phyloP scores from a whole-genome alignment of 64 coral and sea anemone species.

The Montipora efflorescens region DNA sequence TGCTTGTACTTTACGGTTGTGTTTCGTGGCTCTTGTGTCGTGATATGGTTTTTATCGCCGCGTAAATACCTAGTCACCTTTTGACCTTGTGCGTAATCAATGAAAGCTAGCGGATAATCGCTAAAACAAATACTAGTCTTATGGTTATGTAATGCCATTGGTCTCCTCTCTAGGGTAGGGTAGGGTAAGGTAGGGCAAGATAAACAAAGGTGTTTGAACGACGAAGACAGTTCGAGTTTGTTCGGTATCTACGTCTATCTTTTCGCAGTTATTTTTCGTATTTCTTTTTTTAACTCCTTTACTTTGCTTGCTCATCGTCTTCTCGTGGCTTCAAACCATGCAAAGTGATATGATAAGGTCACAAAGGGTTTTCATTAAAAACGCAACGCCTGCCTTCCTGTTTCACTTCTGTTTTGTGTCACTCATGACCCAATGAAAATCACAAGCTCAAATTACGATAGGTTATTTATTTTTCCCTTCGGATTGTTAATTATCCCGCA shows the following conservation, averaged over 20 bases:
- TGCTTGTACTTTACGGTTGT: not conserved
- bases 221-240: no score
- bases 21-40: not conserved
- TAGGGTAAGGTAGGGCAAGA: not conserved
- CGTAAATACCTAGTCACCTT: not conserved
- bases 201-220: no score
- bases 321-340: no score
- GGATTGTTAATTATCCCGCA: not conserved
- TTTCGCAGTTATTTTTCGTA: not conserved
- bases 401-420: not conserved
- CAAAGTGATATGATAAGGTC: no score
- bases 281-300: not conserved
- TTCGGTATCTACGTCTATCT: no score
- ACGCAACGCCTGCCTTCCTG: not conserved
- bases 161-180: not conserved
- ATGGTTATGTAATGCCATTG: not conserved
- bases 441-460: not conserved
- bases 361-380: not conserved
- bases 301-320: not conserved
- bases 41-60: not conserved
- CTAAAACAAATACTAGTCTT: constrained; percentile 13
- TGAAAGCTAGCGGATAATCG: not conserved
- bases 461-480: constrained; percentile 15
- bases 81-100: constrained; percentile 1
- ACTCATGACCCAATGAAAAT: not conserved